Conservation (phyloP, 2,888 invertebrate genomes). For the Macrophya annulata region DNA sequence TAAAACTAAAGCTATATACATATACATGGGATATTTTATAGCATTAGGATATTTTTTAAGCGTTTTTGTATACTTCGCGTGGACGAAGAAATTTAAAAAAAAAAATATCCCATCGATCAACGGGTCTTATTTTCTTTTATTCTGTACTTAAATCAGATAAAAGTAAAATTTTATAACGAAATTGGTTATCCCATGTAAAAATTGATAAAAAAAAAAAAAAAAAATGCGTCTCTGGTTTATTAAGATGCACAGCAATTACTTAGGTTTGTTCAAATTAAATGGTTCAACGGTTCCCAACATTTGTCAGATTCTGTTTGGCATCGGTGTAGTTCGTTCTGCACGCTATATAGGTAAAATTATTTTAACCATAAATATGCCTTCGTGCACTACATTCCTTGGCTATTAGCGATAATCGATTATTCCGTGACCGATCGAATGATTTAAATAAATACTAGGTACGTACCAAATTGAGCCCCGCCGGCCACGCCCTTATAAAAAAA, state of each 20-base stretch:
- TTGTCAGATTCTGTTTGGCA: not conserved
- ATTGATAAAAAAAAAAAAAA: not conserved
- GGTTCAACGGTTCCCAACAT: not conserved
- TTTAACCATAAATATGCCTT: not conserved
- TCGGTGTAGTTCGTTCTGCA: not conserved
- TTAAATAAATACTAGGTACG: constrained; percentile 72
- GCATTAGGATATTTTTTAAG: not conserved
- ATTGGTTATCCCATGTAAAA: not conserved
- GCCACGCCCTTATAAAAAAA: constrained; percentile 63
- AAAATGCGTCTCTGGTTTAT: not conserved
- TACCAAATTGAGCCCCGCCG: constrained; percentile 62
- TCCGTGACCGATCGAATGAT: constrained; percentile 71
- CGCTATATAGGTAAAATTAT: not conserved
- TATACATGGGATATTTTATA: too few relatives aligned
- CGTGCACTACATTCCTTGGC: constrained; percentile 62
- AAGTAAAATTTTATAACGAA: not conserved
- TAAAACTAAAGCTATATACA: not conserved
- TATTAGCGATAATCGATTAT: constrained; percentile 72
- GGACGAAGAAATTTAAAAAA: not conserved
- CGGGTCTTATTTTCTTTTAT: not conserved
- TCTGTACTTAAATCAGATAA: not conserved
- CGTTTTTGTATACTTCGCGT: not conserved
- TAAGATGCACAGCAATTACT: not conserved
- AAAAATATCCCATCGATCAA: too few relatives aligned
- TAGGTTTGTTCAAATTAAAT: not conserved